Percentiles rank a stretch among this genome's conserved stretches.
phyloP scores from a whole-genome alignment of 2,797 vertebrate species.

The Crocodylus rhombifer region DNA sequence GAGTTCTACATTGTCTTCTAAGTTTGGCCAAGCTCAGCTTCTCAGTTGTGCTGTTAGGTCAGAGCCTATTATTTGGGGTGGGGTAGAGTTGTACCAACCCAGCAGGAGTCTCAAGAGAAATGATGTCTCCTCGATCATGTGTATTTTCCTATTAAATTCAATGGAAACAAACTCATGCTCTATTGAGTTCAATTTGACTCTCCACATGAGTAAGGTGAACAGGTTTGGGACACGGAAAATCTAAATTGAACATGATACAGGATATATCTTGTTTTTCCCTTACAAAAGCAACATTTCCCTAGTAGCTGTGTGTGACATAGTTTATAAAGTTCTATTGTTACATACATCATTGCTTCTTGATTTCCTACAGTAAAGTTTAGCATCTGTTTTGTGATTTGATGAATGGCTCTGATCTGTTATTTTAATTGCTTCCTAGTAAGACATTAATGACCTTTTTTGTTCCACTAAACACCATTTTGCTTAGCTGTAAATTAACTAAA shows the following conservation, averaged over 20 bases:
- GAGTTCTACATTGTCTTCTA: too few relatives aligned
- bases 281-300: conserved; percentile 17
- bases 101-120: background rate
- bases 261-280: conserved; percentile 33
- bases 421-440: conserved; percentile 85
- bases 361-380: conserved; percentile 79
- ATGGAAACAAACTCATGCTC: background rate
- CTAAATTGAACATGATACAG: background rate
- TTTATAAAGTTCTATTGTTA: conserved; percentile 60
- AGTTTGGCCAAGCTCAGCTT: background rate
- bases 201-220: background rate
- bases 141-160: conserved; percentile 13
- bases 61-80: background rate
- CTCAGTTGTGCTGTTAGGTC: background rate
- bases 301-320: conserved; percentile 26
- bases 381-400: conserved; percentile 85
- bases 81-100: background rate
- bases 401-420: conserved; percentile 81
- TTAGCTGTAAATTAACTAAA: conserved; percentile 84
- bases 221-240: background rate
- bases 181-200: background rate
- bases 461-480: conserved; percentile 82
- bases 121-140: conserved; percentile 16
- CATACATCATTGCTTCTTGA: conserved; percentile 66
- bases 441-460: conserved; percentile 85